Conservation (phyloP, 2,113 vertebrate genomes). For the Nyctibius bracteatus region DNA sequence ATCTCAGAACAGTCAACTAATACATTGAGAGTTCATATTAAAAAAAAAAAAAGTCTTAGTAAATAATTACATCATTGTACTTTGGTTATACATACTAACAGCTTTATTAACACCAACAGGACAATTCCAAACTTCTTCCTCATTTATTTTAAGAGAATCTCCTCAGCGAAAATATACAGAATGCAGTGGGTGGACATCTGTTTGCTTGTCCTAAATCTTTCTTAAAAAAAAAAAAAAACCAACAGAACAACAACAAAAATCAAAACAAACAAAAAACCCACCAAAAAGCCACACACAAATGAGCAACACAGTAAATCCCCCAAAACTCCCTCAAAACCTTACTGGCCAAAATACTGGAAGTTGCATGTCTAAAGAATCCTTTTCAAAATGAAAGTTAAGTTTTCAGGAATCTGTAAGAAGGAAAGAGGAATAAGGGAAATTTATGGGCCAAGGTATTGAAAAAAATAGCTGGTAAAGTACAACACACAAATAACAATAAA, state of each 20-base stretch:
- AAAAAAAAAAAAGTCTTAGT: not conserved
- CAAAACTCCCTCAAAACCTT: not conserved
- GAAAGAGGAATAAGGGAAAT: not conserved
- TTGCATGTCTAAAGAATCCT: not conserved
- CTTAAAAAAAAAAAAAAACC: not conserved
- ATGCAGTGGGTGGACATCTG: not conserved
- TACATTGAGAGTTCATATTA: not conserved
- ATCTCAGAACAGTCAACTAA: not conserved
- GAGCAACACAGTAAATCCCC: not conserved
- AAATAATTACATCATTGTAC: not conserved
- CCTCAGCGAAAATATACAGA: not conserved
- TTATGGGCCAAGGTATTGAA: not conserved
- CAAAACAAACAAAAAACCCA: not conserved
- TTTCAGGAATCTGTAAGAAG: not conserved
- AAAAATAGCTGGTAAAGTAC: not conserved
- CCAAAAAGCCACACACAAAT: not conserved
- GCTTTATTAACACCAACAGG: not conserved
- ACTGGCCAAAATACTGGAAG: not conserved
- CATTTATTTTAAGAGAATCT: not conserved
- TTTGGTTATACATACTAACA: not conserved
- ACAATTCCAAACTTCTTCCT: not conserved
- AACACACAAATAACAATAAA: not conserved
- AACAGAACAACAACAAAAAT: not conserved
- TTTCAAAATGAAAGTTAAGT: slow-evolving; percentile 30
- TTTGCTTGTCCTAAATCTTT: not conserved